Percentiles rank a stretch among this genome's conserved stretches.
Evolutionary conservation across 2,888 invertebrate genomes (phyloP).

Genomic region (Torymus aiolomorphi): DNA sequence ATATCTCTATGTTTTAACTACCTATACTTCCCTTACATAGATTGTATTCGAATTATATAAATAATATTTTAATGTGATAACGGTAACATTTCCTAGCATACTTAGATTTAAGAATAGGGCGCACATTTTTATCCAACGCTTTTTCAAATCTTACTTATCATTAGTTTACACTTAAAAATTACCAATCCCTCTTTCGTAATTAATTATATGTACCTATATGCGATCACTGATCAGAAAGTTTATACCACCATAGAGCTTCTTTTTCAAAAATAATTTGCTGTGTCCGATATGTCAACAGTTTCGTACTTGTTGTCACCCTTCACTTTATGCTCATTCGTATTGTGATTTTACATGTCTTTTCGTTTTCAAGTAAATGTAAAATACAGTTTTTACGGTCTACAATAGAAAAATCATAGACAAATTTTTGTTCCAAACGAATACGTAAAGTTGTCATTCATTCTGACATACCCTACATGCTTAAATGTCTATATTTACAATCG

Average conservation of each 20-base stretch:
- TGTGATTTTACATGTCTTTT: conserved; percentile 35
- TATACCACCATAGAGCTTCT: conserved; percentile 20
- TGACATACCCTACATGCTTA: conserved; percentile 33
- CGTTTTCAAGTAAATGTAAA: conserved; percentile 34
- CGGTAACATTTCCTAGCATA: conserved; percentile 70
- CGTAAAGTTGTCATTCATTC: conserved; percentile 16
- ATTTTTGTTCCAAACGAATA: neutral
- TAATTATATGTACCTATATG: conserved; percentile 29
- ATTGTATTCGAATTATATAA: conserved; percentile 66
- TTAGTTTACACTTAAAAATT: conserved; percentile 61
- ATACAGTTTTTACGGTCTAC: conserved; percentile 23
- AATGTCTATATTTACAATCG: conserved; percentile 69
- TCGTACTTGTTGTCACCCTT: conserved; percentile 53
- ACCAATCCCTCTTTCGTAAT: conserved; percentile 56
- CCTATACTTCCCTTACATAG: conserved; percentile 59
- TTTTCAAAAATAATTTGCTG: conserved; percentile 62
- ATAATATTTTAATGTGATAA: conserved; percentile 72
- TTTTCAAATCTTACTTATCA: conserved; percentile 55
- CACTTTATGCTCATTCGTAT: conserved; percentile 32
- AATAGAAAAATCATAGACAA: no score
- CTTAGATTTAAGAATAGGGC: conserved; percentile 53
- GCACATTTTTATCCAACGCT: conserved; percentile 51
- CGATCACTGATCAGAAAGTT: conserved; percentile 38
- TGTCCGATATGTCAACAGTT: conserved; percentile 56
- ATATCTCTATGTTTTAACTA: conserved; percentile 46